Evolutionary conservation across 2,797 vertebrate species (phyloP), one percentile per base, ranked within the genome.

Genomic region (Steatocranus sp.): DNA sequence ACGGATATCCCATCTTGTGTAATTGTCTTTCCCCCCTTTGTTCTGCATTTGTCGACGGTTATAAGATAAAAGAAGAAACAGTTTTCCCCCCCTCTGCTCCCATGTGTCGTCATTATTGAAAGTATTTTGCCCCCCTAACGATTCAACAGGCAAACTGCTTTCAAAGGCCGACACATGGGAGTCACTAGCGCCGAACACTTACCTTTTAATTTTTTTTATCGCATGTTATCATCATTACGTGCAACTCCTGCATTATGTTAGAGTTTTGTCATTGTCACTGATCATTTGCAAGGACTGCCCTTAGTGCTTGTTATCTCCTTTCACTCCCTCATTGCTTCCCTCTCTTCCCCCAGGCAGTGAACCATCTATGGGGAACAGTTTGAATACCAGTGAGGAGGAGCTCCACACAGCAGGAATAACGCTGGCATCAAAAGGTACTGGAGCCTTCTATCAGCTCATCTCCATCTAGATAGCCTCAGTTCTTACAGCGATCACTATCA

Each of bases 311-410:
- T 93, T 77, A 48, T 87, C 84, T 80, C 74, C 2, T 7, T 82
- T 86, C 76, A 66, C 68, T 50, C 75, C 50, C 27, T 15, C 53
- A 15, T 38, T 23, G 23, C 50, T 86, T 46, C 7, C 9, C 50
- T 25, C 56, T 25, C 32, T 53, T 17, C 81, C 91, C 41, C 38
- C 92, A 97, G 96, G 95, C 92, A 96, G 96, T 18, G 96, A 95
- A 85, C 91, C 94, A 18, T 96, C 96, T 85, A 92, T 94, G 83
- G 95, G 93, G 82, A 96, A 95, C 94, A 96, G 96, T 90, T 85
- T 97, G 90, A 96, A 95, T 88, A 87, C 94, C 83, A 97, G 96
- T 50, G 95, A 96, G 89, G 96, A 97, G 91, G 96, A 97, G 93
- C 95, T 97, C 51, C 93, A 94, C 95, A 95, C 93, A 80, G 91